These are phyloP conservation scores for Aythya baeri DNA, from an alignment of 2,113 vertebrate species.

Conservation along the genomic window DNA sequence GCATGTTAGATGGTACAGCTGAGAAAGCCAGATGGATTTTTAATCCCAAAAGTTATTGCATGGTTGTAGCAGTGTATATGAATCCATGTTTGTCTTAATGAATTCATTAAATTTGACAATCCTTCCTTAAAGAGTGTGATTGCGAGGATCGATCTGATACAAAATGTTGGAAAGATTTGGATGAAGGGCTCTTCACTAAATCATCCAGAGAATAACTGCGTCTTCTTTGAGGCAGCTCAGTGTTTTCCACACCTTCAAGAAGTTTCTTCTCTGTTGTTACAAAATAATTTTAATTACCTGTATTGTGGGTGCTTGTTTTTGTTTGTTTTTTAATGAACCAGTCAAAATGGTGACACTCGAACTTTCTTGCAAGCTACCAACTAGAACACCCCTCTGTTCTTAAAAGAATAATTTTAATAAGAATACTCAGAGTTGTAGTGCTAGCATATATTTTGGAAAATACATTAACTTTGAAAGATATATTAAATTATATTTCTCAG, in stretches of 20 bases:
- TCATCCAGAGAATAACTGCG: neutral
- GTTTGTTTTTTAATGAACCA: neutral
- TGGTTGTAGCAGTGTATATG: neutral
- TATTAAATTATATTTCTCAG: neutral
- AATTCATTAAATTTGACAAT: neutral
- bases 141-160: neutral
- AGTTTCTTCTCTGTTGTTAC: neutral
- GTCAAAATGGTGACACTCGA: neutral
- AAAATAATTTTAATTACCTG: neutral
- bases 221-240: neutral
- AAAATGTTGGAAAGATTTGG: neutral
- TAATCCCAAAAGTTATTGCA: constrained; percentile 38
- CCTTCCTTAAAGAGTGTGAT: neutral
- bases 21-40: constrained; percentile 31
- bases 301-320: neutral
- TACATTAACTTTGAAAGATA: neutral
- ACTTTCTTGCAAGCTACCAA: neutral
- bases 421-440: neutral
- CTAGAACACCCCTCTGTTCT: neutral
- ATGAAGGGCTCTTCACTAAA: neutral
- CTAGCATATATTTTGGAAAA: neutral
- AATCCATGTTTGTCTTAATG: neutral
- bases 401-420: neutral
- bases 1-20: neutral
- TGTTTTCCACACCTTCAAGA: neutral